Base-by-base conservation (phyloP, 92 coral and sea anemone species). In the Virgularia gustaviana region DNA sequence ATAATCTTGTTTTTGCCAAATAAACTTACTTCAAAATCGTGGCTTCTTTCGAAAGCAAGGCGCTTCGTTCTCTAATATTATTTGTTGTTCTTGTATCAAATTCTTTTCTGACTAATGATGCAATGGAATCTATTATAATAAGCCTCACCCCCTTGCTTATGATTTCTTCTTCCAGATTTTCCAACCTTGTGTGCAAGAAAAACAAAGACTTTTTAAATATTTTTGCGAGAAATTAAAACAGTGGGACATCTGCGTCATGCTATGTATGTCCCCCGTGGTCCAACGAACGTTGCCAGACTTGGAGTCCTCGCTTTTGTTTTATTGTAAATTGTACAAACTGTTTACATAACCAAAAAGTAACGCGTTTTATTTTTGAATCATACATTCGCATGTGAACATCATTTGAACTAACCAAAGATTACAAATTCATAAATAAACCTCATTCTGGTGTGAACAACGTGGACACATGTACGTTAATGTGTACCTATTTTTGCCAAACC, bases 91-190 rank as follows among this genome's bases (percentile, higher is more conserved):
- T 79, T 65, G 95, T 89, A 45, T 90, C 96, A 79, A 90, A 90
- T 56, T 90, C 96, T 58, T 90, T 90, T 71, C 96, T 82, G 31
- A 90, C 88, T 47, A 90, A 81, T 49, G 96, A 90, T 52, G 96
- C 96, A 7, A 90, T 57, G 16, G 96, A 90, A 49, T 90, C 96
- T 61, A 90, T 72, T 6, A 90, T 73, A 43, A 90, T 77, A 30
- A 90, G 76, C 86, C 82, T 82, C 44, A 90, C 96, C 33, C 80
- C 79, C 37, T 76, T 82, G 4, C 88, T 79, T 9, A 90, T 90
- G 4, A 90, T 84, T 38, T 90, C 96, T 63, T 90, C 96, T 61
- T 90, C 96, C 30, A 90, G 79, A 49, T 75, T 76, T 62, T 90
- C 89, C n/a, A 90, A 78, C 74, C 96, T 90, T 77, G 0, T 22